These are phyloP conservation scores for Uria lomvia DNA, from an alignment of 2,113 vertebrate genomes.

Conservation along the genomic window DNA sequence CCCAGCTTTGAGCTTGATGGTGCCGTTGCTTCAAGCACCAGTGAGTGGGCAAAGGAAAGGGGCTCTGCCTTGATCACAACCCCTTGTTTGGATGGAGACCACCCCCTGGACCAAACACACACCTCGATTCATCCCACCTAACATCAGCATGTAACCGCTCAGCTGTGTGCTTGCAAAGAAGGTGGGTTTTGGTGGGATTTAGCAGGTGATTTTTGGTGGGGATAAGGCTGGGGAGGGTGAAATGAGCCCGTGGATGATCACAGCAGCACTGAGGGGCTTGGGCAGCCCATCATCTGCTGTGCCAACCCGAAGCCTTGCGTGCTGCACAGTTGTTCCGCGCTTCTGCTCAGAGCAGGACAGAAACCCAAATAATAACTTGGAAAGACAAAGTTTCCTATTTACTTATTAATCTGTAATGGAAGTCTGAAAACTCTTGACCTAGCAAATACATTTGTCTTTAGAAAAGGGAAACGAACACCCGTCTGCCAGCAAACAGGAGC, in stretches of 20 bases:
- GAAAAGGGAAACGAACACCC: neutral
- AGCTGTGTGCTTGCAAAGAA: neutral
- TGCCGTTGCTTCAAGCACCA: neutral
- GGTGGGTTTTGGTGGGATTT: neutral
- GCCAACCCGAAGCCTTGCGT: neutral
- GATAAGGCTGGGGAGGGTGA: neutral
- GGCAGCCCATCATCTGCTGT: neutral
- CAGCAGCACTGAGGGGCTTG: neutral
- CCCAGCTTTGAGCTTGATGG: accelerated
- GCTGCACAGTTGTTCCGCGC: accelerated
- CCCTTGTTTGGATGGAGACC: neutral
- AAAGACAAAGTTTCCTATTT: neutral
- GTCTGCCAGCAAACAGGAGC: neutral
- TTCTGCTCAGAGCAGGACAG: neutral
- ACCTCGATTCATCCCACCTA: accelerated
- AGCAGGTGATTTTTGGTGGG: neutral
- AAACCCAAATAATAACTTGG: neutral
- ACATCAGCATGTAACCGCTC: accelerated
- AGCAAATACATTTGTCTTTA: neutral
- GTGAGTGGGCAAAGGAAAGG: neutral
- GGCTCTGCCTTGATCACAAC: neutral
- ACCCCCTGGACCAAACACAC: neutral
- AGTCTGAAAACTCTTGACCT: neutral
- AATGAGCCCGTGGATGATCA: accelerated
- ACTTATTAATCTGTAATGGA: neutral